These are phyloP conservation scores for Philaethria dido DNA, from an alignment of 2,888 invertebrate genomes.

Conservation along the genomic window DNA sequence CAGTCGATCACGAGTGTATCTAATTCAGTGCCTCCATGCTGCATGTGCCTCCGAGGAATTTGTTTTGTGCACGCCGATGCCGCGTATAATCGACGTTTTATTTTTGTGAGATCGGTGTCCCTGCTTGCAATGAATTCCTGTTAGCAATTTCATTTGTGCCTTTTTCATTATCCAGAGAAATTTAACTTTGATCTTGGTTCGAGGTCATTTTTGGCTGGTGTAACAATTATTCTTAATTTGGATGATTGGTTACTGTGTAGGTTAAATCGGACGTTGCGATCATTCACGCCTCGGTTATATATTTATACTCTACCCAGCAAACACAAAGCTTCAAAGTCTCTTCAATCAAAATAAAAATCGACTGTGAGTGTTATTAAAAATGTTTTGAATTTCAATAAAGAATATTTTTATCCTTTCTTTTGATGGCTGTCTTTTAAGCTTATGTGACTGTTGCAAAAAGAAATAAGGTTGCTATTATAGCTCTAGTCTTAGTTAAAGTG, in stretches of 20 bases:
- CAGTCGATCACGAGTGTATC: constrained; percentile 76
- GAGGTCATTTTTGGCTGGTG: constrained; percentile 30
- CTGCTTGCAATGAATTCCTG: constrained; percentile 66
- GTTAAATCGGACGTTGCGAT: constrained; percentile 47
- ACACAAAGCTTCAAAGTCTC: constrained; percentile 22
- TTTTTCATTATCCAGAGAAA: constrained; percentile 59
- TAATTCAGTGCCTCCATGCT: constrained; percentile 79
- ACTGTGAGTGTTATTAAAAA: constrained; percentile 13
- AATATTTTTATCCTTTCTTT: constrained; percentile 50
- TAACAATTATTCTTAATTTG: constrained; percentile 42
- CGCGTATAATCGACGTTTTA: constrained; percentile 72
- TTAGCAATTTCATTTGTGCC: constrained; percentile 64
- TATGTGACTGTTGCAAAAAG: neutral
- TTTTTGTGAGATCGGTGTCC: constrained; percentile 72
- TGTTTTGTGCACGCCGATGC: constrained; percentile 74
- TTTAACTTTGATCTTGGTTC: constrained; percentile 60
- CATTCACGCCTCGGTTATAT: constrained; percentile 52
- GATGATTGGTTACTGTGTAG: constrained; percentile 41
- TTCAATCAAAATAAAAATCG: constrained; percentile 28
- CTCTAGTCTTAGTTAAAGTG: constrained; percentile 66
- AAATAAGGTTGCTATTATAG: neutral
- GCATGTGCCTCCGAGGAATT: constrained; percentile 77
- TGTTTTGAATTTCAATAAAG: constrained; percentile 1
- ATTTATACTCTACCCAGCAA: constrained; percentile 25
- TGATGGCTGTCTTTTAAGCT: neutral